These are phyloP conservation scores for Drosophila obscura DNA, from an alignment of 1,140 invertebrate genomes.

Conservation along the genomic window DNA sequence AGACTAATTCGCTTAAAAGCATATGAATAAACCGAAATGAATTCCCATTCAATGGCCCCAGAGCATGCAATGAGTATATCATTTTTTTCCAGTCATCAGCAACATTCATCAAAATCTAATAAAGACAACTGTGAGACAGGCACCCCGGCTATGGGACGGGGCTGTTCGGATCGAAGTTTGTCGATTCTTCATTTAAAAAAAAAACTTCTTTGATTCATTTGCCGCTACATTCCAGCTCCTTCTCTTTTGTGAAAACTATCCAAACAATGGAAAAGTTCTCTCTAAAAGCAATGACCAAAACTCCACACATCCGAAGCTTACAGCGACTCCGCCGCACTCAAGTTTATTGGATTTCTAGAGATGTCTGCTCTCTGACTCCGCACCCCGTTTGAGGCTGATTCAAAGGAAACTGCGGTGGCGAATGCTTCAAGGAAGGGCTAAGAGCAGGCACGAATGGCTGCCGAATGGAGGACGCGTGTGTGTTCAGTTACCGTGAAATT, in stretches of 20 bases:
- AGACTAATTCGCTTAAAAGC: constrained; percentile 72
- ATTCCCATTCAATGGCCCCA: constrained; percentile 39
- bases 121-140: constrained; percentile 33
- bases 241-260: not conserved
- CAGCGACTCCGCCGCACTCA: constrained; percentile 54
- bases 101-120: constrained; percentile 54
- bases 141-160: not conserved
- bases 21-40: constrained; percentile 47
- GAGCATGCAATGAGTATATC: constrained; percentile 43
- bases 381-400: constrained; percentile 3
- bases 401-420: constrained; percentile 51
- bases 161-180: not conserved
- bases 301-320: constrained; percentile 4
- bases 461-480: constrained; percentile 48
- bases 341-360: constrained; percentile 74
- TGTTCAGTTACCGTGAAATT: constrained; percentile 72
- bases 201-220: constrained; percentile 16
- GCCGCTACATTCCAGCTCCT: not conserved
- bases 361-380: constrained; percentile 30
- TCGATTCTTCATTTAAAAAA: not conserved
- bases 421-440: constrained; percentile 40
- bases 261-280: too few species aligned
- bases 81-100: constrained; percentile 27
- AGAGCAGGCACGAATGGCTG: constrained; percentile 23
- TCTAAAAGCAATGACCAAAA: too few species aligned